Base-by-base conservation (phyloP, 2,888 invertebrate species). In the Lathronympha strigana region DNA sequence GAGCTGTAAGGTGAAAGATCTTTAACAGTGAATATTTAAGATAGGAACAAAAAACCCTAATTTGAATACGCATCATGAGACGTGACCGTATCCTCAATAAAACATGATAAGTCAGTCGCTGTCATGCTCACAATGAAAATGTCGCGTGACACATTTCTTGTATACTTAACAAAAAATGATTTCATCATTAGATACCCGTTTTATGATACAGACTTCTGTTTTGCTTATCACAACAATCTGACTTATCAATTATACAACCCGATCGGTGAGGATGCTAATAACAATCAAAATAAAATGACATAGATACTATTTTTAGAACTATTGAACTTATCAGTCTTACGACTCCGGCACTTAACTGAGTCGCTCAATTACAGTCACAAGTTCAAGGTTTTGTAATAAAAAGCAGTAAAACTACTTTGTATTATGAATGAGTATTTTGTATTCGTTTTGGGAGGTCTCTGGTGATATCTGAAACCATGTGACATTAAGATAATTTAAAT, bases 331-430 rank as follows among this genome's bases (percentile, higher is more conserved):
- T 66, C 61, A 54, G 64, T 57, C 53, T 67, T 66, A 69, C 68
- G 61, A 62, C 54, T n/a, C n/a, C n/a, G n/a, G n/a, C n/a, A n/a
- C n/a, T n/a, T n/a, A n/a, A 69, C 72, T 69, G 74, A 73, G 70
- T 63, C 71, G n/a, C n/a, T 69, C 70, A 67, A 70, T 64, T 72
- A 70, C 64, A 71, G 58, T 19, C 45, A 62, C 63, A 69, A 75
- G 73, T 75, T 75, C 72, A 76, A 53, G 73, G 75, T 40, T 53
- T 47, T 19, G 21, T 23, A 43, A 43, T 58, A 50, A 50, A 40
- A 51, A 63, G 23, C 49, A 43, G 43, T 57, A 13, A 38, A 15
- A 45, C 47, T 54, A 61, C 38, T 53, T 51, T 45, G 43, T 64
- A 60, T 47, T 43, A 6, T 50, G 38, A 62, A 50, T 33, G 17